Evolutionary conservation across 2,888 invertebrate species (phyloP).

Genomic region (Thymelicus lineola): DNA sequence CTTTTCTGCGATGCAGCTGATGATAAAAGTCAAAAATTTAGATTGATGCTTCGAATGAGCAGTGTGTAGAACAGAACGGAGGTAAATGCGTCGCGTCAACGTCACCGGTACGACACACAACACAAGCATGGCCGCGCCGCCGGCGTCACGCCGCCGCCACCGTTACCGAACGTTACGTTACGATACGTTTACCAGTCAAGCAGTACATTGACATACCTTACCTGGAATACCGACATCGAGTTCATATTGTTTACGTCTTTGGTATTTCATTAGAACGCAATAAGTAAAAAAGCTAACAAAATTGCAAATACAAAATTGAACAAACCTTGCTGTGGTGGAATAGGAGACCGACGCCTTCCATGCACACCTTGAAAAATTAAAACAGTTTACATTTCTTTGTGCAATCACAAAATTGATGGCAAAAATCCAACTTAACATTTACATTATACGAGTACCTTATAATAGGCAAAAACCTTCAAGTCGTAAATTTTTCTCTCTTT

Average conservation of each 20-base stretch:
- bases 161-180: neutral
- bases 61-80: conserved; percentile 60
- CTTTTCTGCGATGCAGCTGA: conserved; percentile 43
- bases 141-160: neutral
- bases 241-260: conserved; percentile 65
- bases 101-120: conserved; percentile 75
- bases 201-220: conserved; percentile 78
- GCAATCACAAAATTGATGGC: too few relatives aligned
- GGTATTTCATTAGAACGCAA: conserved; percentile 63
- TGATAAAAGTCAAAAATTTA: conserved; percentile 40
- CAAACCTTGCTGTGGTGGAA: conserved; percentile 99
- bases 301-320: conserved; percentile 53
- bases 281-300: conserved; percentile 75
- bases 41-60: conserved; percentile 60
- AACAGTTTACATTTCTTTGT: neutral
- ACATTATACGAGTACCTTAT: too few relatives aligned
- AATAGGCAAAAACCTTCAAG: too few relatives aligned
- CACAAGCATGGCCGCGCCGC: conserved; percentile 60
- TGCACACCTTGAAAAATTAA: conserved; percentile 89
- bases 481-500: too few relatives aligned
- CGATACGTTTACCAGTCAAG: conserved; percentile 65
- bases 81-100: conserved; percentile 59
- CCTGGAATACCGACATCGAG: conserved; percentile 71
- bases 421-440: too few relatives aligned
- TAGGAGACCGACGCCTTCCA: conserved; percentile 99